A percentile compares a stretch with the other conserved stretches of the same genome.
These are phyloP conservation scores for Hyperoplus lanceolatus DNA, from an alignment of 2,797 vertebrate genomes.

Conservation along the genomic window DNA sequence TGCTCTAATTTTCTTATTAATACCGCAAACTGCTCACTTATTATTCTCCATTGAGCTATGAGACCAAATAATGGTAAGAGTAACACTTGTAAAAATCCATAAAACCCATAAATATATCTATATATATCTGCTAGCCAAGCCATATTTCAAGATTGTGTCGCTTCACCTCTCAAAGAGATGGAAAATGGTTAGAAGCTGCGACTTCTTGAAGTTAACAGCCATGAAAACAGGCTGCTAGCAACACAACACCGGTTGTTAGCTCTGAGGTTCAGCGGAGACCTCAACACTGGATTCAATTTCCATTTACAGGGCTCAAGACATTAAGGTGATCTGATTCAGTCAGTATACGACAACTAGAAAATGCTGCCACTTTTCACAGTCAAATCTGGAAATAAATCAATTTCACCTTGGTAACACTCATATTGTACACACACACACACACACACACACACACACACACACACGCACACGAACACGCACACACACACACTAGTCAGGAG, in stretches of 20 bases:
- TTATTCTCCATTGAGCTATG: neutral
- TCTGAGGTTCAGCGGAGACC: conserved; percentile 10
- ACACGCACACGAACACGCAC: too few species aligned
- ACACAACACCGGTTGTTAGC: conserved; percentile 17
- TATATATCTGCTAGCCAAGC: neutral
- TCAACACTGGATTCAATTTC: conserved; percentile 43
- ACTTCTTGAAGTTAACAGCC: conserved; percentile 20
- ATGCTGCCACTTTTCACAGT: conserved; percentile 19
- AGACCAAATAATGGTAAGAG: conserved; percentile 14
- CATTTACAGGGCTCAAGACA: conserved; percentile 25
- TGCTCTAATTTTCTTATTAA: conserved; percentile 5
- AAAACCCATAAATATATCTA: neutral
- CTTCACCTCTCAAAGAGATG: conserved; percentile 6
- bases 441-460: neutral
- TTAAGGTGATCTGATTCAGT: conserved; percentile 34
- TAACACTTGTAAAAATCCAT: neutral
- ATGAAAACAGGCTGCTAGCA: conserved; percentile 17
- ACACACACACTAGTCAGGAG: neutral
- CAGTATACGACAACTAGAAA: conserved; percentile 6
- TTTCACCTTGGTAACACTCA: conserved; percentile 20
- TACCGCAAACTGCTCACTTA: neutral
- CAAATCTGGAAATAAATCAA: conserved; percentile 34
- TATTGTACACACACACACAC: conserved; percentile 2
- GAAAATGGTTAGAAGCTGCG: conserved; percentile 19
- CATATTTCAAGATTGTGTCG: neutral